These are phyloP conservation scores for Conger conger DNA, from an alignment of 2,113 vertebrate genomes.

Conservation along the genomic window DNA sequence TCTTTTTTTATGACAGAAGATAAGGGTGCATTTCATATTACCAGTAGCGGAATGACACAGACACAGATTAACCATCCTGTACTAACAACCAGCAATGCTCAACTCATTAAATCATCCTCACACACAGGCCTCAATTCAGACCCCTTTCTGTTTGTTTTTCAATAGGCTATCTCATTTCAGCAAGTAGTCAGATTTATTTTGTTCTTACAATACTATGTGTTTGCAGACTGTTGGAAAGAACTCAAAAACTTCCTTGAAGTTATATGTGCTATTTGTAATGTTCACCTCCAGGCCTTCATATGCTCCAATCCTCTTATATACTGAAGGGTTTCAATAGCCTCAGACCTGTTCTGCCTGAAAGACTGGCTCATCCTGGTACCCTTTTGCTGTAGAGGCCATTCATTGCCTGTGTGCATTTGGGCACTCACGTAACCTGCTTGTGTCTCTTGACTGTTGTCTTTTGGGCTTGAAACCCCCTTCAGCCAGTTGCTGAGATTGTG, in stretches of 20 bases:
- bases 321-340: constrained; percentile 87
- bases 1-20: not conserved
- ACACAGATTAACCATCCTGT: not conserved
- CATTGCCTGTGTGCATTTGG: constrained; percentile 66
- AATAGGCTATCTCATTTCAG: not conserved
- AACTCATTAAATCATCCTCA: too few relatives aligned
- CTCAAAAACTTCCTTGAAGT: not conserved
- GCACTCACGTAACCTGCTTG: not conserved
- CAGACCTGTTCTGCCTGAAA: constrained; percentile 87
- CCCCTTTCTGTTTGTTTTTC: not conserved
- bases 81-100: not conserved
- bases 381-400: constrained; percentile 84
- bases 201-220: not conserved
- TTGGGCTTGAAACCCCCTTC: constrained; percentile 4
- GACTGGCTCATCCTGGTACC: constrained; percentile 95
- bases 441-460: not conserved
- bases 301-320: constrained; percentile 15
- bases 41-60: not conserved
- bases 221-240: not conserved
- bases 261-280: not conserved
- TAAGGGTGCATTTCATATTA: not conserved
- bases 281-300: constrained; percentile 5
- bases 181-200: not conserved
- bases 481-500: too few relatives aligned
- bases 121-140: not conserved